Evolutionary conservation across 2,888 invertebrate genomes (phyloP), one percentile per base, ranked within the genome.

Genomic region (Agriopis marginaria): DNA sequence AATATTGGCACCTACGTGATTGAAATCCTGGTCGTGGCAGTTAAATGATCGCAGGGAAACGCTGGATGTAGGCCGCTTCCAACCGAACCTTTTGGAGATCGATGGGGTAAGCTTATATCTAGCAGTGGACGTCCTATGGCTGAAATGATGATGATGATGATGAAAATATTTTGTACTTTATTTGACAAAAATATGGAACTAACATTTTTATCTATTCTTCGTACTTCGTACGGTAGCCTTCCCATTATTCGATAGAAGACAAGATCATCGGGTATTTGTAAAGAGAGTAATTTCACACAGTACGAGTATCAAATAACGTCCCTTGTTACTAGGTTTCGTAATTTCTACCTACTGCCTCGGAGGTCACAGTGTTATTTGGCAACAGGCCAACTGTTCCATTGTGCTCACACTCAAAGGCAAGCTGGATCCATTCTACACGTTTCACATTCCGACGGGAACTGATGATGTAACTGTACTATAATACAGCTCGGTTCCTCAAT

Each of bases 331-430:
- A 66, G 63, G 51, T 58, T 61, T 44, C 53, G 44, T 51, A 58
- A 54, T 44, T 47, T 42, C 45, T 61, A 53, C 61, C 45, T 32
- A n/a, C 39, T 47, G 56, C 47, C 56, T 53, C 12, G 62, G 66
- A 64, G 71, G 63, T 64, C 71, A 64, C 54, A 63, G 60, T 47
- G 72, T 74, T 66, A 74, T 76, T 81, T 80, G 82, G 82, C 82
- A 71, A 54, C 51, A 65, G 40, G 73, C 82, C 82, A 80, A 54
- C 63, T 42, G 58, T 17, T 40, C 71, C 64, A 76, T 80, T 77
- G 79, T 78, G 60, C 54, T 66, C 65, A 63, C 66, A 69, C 60
- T 75, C 61, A 60, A 70, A 62, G 54, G 62, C 44, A 61, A 59
- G 58, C 51, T 56, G 62, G 59, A 66, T 70, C 63, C 50, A 65